These are phyloP conservation scores for Hermaeophaga mercurialis DNA, from an alignment of 2,888 invertebrate genomes.

Conservation along the genomic window DNA sequence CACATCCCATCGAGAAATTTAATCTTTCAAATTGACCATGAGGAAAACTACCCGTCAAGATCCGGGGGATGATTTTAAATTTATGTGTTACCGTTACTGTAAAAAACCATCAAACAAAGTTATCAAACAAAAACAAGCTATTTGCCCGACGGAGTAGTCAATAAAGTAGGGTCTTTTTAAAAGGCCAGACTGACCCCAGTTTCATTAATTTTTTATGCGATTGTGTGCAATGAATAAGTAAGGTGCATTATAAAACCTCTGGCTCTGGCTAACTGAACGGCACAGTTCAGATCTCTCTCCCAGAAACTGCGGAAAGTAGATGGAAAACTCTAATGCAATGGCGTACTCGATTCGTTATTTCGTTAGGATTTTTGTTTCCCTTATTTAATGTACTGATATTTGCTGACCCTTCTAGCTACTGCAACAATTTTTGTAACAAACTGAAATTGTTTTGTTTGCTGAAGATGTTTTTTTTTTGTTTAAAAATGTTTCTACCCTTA, in stretches of 20 bases:
- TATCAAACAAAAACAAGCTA: constrained; percentile 59
- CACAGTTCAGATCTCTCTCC: constrained; percentile 22
- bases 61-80: constrained; percentile 53
- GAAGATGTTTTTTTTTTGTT: no score
- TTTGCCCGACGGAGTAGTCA: constrained; percentile 56
- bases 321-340: constrained; percentile 25
- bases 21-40: constrained; percentile 35
- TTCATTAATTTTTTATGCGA: constrained; percentile 58
- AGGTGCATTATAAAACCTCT: constrained; percentile 56
- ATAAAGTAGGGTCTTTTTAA: constrained; percentile 58
- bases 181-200: constrained; percentile 55
- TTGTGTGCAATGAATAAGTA: constrained; percentile 60
- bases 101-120: constrained; percentile 59
- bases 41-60: constrained; percentile 26
- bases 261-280: constrained; percentile 40
- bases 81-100: constrained; percentile 54
- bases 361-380: no score
- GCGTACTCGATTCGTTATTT: no score
- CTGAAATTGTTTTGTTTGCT: no score
- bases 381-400: no score
- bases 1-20: constrained; percentile 27
- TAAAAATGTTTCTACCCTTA: no score
- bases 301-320: constrained; percentile 11
- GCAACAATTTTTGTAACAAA: no score
- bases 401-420: no score